Percentiles rank a stretch among this genome's conserved stretches.
Conservation (phyloP, 2,888 invertebrate genomes). For the Masnerella sp. region DNA sequence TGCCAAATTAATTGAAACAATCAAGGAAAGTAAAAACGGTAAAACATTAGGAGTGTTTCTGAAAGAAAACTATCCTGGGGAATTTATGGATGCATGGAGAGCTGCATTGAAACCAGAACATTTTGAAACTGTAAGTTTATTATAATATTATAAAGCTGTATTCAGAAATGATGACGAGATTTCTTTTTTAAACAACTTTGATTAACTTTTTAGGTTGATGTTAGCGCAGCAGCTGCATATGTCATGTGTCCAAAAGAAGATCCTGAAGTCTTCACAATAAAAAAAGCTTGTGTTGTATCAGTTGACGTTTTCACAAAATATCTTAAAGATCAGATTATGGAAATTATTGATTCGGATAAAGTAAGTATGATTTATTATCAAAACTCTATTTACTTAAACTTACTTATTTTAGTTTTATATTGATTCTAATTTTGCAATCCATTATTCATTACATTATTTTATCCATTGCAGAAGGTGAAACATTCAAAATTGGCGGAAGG, state of each 20-base stretch:
- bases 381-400: not conserved
- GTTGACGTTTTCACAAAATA: slow-evolving; percentile 98
- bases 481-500: slow-evolving; percentile 97
- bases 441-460: not conserved
- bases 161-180: no score
- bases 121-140: slow-evolving; percentile 84
- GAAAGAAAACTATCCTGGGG: slow-evolving; percentile 96
- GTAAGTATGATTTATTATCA: slow-evolving; percentile 75
- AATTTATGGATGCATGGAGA: slow-evolving; percentile 96
- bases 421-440: no score
- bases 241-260: slow-evolving; percentile 98
- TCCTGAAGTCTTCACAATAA: slow-evolving; percentile 90
- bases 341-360: slow-evolving; percentile 98
- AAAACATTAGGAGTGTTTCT: slow-evolving; percentile 92
- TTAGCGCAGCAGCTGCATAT: slow-evolving; percentile 90
- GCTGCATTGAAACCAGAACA: slow-evolving; percentile 85
- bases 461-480: slow-evolving; percentile 89
- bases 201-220: slow-evolving; percentile 86
- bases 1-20: slow-evolving; percentile 84
- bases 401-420: no score
- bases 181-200: no score
- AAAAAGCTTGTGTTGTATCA: slow-evolving; percentile 94
- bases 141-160: no score
- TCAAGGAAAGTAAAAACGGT: slow-evolving; percentile 93
- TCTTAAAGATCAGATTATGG: slow-evolving; percentile 98